Percentiles rank a stretch among this genome's conserved stretches.
Evolutionary conservation across 2,797 vertebrate species (phyloP).

Genomic region (Tachyglossus aculeatus): DNA sequence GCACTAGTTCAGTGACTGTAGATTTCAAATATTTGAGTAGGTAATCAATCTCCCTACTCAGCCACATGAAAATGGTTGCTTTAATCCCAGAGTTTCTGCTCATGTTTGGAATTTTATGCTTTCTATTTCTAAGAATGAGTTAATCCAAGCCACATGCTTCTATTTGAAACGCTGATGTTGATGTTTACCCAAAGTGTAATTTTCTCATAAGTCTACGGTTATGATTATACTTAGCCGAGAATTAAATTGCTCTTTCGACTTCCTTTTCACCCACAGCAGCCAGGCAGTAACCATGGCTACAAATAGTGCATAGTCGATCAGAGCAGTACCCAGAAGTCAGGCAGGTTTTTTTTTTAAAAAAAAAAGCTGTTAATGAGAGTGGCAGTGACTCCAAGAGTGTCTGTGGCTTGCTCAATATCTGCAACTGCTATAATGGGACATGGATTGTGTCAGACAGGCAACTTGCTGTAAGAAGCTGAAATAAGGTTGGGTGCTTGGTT

Average conservation of each 20-base stretch:
- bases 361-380: conserved; percentile 22
- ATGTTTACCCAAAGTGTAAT: conserved; percentile 21
- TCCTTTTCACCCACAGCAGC: neutral
- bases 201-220: conserved; percentile 30
- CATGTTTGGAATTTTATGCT: neutral
- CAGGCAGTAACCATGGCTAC: conserved; percentile 5
- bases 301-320: neutral
- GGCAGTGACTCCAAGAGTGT: conserved; percentile 2
- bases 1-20: conserved; percentile 11
- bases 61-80: neutral
- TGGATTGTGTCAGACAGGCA: neutral
- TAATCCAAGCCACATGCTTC: conserved; percentile 3
- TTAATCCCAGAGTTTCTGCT: conserved; percentile 12
- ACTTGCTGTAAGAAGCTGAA: conserved; percentile 26
- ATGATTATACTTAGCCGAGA: conserved; percentile 13
- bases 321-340: neutral
- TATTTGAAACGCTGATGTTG: conserved; percentile 19
- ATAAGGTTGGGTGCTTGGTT: too few species aligned
- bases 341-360: neutral
- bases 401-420: conserved; percentile 15
- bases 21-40: conserved; percentile 17
- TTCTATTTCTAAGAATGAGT: neutral
- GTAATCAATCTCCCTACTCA: neutral
- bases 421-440: conserved; percentile 15
- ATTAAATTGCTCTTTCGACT: conserved; percentile 7